These are phyloP conservation scores for Trachelus tabidus DNA, from an alignment of 2,888 invertebrate genomes.

Conservation along the genomic window DNA sequence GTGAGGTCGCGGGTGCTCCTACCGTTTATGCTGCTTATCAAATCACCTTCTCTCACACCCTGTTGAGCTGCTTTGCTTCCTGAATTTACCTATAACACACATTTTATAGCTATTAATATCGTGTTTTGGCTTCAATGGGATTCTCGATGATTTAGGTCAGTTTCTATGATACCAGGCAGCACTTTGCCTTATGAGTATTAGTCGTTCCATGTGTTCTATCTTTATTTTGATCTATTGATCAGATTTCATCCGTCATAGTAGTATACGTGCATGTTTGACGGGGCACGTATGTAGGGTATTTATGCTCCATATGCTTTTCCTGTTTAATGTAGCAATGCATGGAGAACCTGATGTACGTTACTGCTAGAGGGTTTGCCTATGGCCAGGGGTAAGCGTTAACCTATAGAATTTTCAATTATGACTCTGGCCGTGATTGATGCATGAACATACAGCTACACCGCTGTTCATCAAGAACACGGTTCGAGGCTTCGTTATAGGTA, in stretches of 20 bases:
- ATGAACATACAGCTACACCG: background rate
- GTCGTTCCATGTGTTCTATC: background rate
- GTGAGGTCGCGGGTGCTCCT: constrained; percentile 75
- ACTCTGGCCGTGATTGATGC: background rate
- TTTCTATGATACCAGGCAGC: background rate
- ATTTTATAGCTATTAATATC: constrained; percentile 3
- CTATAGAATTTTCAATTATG: background rate
- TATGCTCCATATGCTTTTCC: background rate
- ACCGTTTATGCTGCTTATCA: constrained; percentile 84
- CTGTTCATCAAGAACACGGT: background rate
- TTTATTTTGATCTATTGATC: background rate
- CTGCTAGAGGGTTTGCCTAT: background rate
- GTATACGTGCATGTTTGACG: background rate
- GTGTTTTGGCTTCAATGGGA: background rate
- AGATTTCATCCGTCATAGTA: background rate
- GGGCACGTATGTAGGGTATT: background rate
- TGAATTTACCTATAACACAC: constrained; percentile 81
- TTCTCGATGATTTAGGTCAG: background rate
- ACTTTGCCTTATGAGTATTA: background rate
- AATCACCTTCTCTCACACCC: constrained; percentile 84
- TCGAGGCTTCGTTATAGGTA: background rate
- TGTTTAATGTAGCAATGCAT: background rate
- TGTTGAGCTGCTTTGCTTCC: constrained; percentile 86
- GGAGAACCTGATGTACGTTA: background rate
- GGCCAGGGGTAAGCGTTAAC: background rate